Base-by-base conservation (phyloP, 2,797 vertebrate genomes). In the Ispidina lecontei region DNA sequence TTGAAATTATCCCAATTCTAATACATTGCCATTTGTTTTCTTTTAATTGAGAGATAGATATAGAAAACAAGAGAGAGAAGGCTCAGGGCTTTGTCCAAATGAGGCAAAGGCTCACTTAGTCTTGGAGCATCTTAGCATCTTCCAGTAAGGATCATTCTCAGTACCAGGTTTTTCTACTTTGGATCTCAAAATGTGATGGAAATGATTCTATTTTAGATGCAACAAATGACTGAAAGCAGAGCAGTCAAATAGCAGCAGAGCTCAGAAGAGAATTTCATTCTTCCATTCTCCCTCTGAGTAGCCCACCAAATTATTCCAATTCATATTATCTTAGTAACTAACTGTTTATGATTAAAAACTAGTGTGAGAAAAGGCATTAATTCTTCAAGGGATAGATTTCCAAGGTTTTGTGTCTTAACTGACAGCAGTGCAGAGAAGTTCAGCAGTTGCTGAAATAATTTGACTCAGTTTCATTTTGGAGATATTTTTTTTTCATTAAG, bases 21-120 rank as follows among this genome's bases (percentile, higher is more conserved):
- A 14, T 6, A n/a, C n/a, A 10, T 6, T 1, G 7, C 0, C 5
- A 49, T 33, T 10, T 13, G 7, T 16, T 55, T 52, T 28, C 3
- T 25, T 80, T 71, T 54, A 37, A 29, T 67, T 63, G 29, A 67
- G 23, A 83, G 0, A 46, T n/a, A 29, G 0, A 49, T 1, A 6
- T 7, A 44, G 4, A 49, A 68, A 51, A 91, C 73, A n/a, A 11
- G 0, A 62, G 6, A 58, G 10, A 89, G 44, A 16, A 84, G 22
- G 12, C 35, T 21, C 41, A 4, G 31, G 16, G 19, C 54, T 55
- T 31, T 55, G n/a, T 55, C 54, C 12, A 31, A 90, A 6, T 9
- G n/a, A 19, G 25, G 33, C 7, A 69, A 51, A 65, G 14, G 4
- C 2, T 72, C 9, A 51, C 21, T 22, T 46, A 8, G 16, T 54